A percentile compares a stretch with the other conserved stretches of the same genome.
Conservation (phyloP, 2,888 invertebrate species). For the Limnephilus auricula region DNA sequence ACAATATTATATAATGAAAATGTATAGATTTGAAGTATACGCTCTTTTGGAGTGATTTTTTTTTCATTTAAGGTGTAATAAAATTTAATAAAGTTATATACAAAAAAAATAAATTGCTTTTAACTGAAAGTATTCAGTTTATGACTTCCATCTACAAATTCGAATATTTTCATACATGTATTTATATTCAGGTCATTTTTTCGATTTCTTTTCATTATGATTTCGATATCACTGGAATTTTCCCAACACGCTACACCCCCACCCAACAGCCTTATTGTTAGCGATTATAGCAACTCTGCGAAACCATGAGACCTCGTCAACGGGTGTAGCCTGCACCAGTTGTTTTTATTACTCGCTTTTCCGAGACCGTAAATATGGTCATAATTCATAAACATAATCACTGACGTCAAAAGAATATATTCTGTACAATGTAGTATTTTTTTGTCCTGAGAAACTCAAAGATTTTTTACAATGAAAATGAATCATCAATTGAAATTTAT, state of each 20-base stretch:
- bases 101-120: no score
- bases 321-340: slow-evolving; percentile 2
- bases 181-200: slow-evolving; percentile 11
- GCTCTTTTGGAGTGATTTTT: no score
- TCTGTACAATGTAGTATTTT: neutral
- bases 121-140: no score
- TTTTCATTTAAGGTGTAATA: no score
- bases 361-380: neutral
- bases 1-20: no score
- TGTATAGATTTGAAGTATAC: no score
- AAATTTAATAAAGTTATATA: no score
- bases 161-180: no score
- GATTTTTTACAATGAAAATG: neutral
- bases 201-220: slow-evolving; percentile 24
- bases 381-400: neutral
- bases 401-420: neutral
- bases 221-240: slow-evolving; percentile 23
- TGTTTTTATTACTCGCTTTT: neutral
- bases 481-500: neutral
- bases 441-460: neutral
- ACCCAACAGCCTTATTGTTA: neutral
- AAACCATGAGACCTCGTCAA: neutral
- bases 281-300: slow-evolving; percentile 7
- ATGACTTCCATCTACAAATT: no score
- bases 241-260: slow-evolving; percentile 9